Evolutionary conservation across 2,113 vertebrate species (phyloP).

Genomic region (Mungos mungo): DNA sequence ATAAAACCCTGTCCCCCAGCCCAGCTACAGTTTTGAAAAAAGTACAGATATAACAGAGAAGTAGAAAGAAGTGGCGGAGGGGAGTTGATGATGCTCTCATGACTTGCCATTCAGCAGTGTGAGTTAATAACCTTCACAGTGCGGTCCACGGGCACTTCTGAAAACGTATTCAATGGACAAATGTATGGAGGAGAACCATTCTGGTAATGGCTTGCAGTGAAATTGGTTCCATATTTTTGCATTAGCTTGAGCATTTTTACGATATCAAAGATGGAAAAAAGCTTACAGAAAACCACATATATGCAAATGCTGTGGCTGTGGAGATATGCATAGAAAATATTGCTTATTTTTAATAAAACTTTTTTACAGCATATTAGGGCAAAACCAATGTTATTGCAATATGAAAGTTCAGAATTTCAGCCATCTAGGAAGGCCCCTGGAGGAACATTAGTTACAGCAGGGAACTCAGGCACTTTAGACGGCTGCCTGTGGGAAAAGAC

Average conservation of each 20-base stretch:
- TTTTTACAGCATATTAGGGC: conserved; percentile 60
- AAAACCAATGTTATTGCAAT: conserved; percentile 68
- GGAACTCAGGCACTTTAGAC: background rate
- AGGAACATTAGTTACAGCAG: conserved; percentile 35
- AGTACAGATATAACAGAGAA: background rate
- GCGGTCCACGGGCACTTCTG: background rate
- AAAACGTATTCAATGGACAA: conserved; percentile 60
- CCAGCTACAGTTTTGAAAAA: background rate
- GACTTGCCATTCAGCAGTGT: background rate
- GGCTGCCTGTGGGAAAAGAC: background rate
- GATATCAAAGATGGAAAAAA: conserved; percentile 54
- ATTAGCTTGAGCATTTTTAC: conserved; percentile 60
- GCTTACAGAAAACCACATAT: conserved; percentile 50
- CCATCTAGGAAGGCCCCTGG: conserved; percentile 41
- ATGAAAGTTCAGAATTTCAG: conserved; percentile 53
- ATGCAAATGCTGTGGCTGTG: conserved; percentile 28
- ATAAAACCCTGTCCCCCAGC: background rate
- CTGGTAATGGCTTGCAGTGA: conserved; percentile 45
- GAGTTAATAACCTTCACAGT: conserved; percentile 13
- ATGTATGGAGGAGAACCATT: background rate
- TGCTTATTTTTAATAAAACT: conserved; percentile 67
- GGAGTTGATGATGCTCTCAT: background rate
- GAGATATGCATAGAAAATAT: conserved; percentile 67
- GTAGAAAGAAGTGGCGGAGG: background rate
- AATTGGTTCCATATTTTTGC: conserved; percentile 63